Conservation (phyloP, 2,797 vertebrate genomes). For the Chloroceryle amazona region DNA sequence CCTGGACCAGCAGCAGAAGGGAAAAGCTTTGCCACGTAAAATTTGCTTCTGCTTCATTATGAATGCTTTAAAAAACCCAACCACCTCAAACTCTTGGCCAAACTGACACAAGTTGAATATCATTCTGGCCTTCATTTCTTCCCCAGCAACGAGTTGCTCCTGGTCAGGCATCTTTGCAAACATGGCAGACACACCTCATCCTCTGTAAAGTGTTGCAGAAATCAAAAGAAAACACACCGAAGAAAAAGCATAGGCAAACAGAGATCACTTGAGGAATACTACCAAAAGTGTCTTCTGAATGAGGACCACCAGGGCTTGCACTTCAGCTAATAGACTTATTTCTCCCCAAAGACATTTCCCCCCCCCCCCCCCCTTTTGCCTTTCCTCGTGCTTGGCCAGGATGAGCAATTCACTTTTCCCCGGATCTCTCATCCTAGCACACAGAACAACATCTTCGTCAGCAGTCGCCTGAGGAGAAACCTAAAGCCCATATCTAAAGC, state of each 20-base stretch:
- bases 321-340: slow-evolving; percentile 10
- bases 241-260: background rate
- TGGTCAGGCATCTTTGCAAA: background rate
- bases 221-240: background rate
- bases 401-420: background rate
- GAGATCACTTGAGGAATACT: background rate
- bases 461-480: background rate
- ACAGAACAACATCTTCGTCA: background rate
- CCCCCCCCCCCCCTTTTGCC: background rate
- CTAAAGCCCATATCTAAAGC: background rate
- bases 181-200: background rate
- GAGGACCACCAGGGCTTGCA: background rate
- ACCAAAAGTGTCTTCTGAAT: background rate
- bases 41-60: background rate
- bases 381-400: background rate
- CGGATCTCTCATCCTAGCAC: background rate
- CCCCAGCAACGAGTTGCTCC: background rate
- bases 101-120: background rate
- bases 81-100: background rate
- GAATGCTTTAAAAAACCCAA: background rate
- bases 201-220: background rate
- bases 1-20: background rate
- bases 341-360: background rate
- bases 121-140: background rate
- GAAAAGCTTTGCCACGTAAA: background rate